phyloP scores from a whole-genome alignment of 2,113 vertebrate species.

The Saguinus midas region DNA sequence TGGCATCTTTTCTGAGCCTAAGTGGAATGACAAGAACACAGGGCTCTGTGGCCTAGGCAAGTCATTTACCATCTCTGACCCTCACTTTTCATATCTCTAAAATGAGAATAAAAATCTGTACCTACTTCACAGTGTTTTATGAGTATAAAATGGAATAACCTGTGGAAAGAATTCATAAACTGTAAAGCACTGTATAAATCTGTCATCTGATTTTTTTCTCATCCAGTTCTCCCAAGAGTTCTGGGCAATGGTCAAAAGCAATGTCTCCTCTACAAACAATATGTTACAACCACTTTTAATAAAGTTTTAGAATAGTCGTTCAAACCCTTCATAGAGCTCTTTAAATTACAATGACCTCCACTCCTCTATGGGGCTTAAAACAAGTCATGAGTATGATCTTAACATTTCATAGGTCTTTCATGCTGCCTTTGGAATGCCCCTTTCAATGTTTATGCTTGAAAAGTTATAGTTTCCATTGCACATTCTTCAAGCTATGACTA shows the following conservation, averaged over 20 bases:
- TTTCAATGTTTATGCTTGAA: background rate
- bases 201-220: conserved; percentile 34
- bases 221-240: background rate
- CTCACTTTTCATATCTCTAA: conserved; percentile 16
- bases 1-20: background rate
- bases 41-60: background rate
- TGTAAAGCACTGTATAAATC: conserved; percentile 39
- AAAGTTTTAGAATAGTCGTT: background rate
- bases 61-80: background rate
- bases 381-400: background rate
- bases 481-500: background rate
- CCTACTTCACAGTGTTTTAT: conserved; percentile 27
- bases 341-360: background rate
- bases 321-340: background rate
- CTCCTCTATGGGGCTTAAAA: background rate
- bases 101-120: conserved; percentile 18
- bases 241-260: conserved; percentile 19
- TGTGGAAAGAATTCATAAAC: conserved; percentile 30
- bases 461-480: background rate
- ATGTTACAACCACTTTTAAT: background rate
- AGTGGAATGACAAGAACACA: background rate
- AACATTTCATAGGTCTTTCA: background rate
- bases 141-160: conserved; percentile 7
- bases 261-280: background rate
- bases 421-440: background rate